Conservation (phyloP, 2,797 vertebrate genomes). For the Loris lydekkerianus region DNA sequence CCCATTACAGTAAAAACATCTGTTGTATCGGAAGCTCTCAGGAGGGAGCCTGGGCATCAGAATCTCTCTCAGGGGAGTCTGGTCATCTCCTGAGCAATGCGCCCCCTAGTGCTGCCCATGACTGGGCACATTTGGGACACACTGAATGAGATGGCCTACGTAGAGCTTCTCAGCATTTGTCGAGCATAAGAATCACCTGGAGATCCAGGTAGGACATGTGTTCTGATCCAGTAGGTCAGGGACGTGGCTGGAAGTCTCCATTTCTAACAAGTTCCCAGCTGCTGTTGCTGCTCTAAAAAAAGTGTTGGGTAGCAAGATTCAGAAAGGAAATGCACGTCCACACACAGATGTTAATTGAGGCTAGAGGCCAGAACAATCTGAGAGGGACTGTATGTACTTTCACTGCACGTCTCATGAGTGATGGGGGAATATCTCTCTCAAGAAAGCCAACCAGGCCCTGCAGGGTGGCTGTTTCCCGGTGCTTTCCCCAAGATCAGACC, state of each 20-base stretch:
- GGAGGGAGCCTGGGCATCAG: neutral
- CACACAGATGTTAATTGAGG: neutral
- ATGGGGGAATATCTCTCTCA: neutral
- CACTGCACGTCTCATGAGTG: neutral
- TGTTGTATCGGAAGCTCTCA: neutral
- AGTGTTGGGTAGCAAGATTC: neutral
- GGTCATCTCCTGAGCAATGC: neutral
- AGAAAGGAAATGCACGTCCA: neutral
- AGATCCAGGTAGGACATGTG: neutral
- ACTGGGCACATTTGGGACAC: neutral
- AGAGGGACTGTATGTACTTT: neutral
- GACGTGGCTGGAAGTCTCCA: neutral
- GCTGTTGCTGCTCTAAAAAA: neutral
- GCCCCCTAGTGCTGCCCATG: no score
- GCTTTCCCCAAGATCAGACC: neutral
- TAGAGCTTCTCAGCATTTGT: neutral
- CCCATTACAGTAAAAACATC: neutral
- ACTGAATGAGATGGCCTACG: neutral
- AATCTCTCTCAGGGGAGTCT: neutral
- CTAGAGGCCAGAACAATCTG: neutral
- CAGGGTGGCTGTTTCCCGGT: neutral
- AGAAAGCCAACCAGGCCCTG: neutral
- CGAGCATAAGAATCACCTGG: neutral
- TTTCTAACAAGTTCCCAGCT: neutral
- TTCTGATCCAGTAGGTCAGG: neutral